These are phyloP conservation scores for Calycopis cecrops DNA, from an alignment of 1,140 invertebrate genomes.

Conservation along the genomic window DNA sequence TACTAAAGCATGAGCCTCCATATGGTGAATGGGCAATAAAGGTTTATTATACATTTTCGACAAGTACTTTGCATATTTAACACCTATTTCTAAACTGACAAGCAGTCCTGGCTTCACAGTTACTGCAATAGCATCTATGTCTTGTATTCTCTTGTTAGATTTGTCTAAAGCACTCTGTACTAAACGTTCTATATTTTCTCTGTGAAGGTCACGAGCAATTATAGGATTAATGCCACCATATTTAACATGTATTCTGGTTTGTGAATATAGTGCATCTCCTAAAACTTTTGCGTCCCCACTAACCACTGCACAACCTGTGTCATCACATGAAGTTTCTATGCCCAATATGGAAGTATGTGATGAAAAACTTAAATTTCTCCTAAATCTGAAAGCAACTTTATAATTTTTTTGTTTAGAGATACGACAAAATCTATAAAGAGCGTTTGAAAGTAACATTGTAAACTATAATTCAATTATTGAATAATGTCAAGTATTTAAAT, in stretches of 20 bases:
- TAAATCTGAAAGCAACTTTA: not conserved
- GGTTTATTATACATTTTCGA: slow-evolving; percentile 84
- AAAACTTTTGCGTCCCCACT: slow-evolving; percentile 82
- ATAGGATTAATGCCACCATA: slow-evolving; percentile 94
- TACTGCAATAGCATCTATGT: slow-evolving; percentile 93
- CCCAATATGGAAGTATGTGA: slow-evolving; percentile 80
- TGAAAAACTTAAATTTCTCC: slow-evolving; percentile 8
- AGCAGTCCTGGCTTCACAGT: slow-evolving; percentile 92
- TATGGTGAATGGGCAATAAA: slow-evolving; percentile 97
- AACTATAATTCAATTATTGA: too few relatives aligned
- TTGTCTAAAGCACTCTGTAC: slow-evolving; percentile 81
- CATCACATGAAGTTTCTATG: slow-evolving; percentile 99
- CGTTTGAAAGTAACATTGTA: too few relatives aligned
- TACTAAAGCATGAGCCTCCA: slow-evolving; percentile 98
- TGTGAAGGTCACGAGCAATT: slow-evolving; percentile 88
- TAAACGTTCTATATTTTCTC: slow-evolving; percentile 84
- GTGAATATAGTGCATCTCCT: slow-evolving; percentile 87
- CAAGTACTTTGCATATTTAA: slow-evolving; percentile 89
- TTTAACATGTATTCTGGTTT: slow-evolving; percentile 84
- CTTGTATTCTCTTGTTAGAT: slow-evolving; percentile 80
- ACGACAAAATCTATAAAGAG: too few relatives aligned
- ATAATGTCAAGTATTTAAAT: too few relatives aligned
- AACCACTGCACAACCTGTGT: slow-evolving; percentile 94
- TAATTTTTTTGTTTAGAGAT: too few relatives aligned
- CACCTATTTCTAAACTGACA: slow-evolving; percentile 87